Percentiles rank a stretch among this genome's conserved stretches.
phyloP scores from a whole-genome alignment of 64 coral and sea anemone genomes.

The Platygyra sinensis region DNA sequence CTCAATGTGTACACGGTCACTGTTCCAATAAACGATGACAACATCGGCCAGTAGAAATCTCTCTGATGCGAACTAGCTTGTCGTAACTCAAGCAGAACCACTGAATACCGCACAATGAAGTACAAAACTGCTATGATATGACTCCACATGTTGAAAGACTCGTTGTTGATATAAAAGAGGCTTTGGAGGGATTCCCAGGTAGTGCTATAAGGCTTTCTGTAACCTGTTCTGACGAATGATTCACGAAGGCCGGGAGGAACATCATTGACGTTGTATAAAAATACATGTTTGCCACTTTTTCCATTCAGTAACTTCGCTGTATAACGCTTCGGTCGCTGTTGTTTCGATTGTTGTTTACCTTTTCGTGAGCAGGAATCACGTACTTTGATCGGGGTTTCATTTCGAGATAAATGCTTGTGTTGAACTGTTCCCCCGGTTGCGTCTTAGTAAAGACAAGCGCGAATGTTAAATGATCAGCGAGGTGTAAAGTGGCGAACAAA shows the following conservation, averaged over 20 bases:
- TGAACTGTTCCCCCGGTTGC: neutral
- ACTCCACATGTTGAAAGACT: constrained; percentile 73
- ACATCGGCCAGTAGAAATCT: constrained; percentile 60
- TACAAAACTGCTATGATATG: constrained; percentile 50
- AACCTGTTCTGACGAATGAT: constrained; percentile 44
- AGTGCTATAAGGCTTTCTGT: constrained; percentile 53
- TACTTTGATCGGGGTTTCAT: neutral
- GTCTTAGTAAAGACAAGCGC: neutral
- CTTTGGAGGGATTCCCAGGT: constrained; percentile 47
- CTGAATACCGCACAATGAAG: constrained; percentile 58
- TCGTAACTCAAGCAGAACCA: constrained; percentile 34
- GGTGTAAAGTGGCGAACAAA: too few species aligned
- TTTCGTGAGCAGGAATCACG: neutral
- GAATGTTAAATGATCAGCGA: neutral
- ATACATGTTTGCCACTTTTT: neutral
- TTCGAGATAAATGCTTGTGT: neutral
- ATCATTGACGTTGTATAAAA: constrained; percentile 17
- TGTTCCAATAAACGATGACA: constrained; percentile 57
- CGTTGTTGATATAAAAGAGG: constrained; percentile 61
- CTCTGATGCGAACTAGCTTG: neutral
- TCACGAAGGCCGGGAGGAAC: constrained; percentile 47
- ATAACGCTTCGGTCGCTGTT: neutral
- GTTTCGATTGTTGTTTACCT: neutral
- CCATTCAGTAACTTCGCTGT: neutral
- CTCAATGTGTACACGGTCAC: constrained; percentile 57